Evolutionary conservation across 2,113 vertebrate species (phyloP).

Genomic region (Pterocles orientalis): DNA sequence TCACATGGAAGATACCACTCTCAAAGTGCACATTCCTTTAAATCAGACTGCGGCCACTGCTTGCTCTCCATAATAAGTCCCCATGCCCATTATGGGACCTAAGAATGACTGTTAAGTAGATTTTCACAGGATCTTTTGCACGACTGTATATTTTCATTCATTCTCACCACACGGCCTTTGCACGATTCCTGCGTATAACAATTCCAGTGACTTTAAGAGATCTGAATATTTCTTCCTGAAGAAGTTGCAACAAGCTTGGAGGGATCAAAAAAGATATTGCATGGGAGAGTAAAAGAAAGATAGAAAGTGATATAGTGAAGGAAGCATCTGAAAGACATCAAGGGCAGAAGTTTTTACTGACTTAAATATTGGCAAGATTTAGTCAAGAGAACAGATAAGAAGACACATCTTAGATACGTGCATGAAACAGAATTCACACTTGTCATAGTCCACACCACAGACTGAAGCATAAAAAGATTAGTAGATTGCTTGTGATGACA

Average conservation of each 20-base stretch:
- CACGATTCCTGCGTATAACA: neutral
- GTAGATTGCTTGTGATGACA: neutral
- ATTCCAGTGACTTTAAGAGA: neutral
- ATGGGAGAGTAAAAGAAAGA: neutral
- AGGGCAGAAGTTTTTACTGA: neutral
- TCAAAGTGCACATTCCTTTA: neutral
- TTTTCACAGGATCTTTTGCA: neutral
- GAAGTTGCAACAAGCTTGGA: neutral
- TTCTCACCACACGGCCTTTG: neutral
- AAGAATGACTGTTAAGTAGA: neutral
- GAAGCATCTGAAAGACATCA: neutral
- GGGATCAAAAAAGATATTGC: neutral
- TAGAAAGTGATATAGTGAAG: neutral
- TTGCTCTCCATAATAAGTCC: neutral
- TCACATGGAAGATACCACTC: neutral
- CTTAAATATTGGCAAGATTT: neutral
- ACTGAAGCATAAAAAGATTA: neutral
- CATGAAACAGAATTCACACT: neutral
- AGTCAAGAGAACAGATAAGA: neutral
- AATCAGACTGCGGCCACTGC: neutral
- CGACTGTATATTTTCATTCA: neutral
- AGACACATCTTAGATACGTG: fast-evolving
- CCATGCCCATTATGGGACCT: neutral
- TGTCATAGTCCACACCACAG: neutral
- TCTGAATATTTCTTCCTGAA: neutral